A percentile compares a stretch with the other conserved stretches of the same genome.
phyloP scores from a whole-genome alignment of 2,113 vertebrate species.

The Myotis davidii region DNA sequence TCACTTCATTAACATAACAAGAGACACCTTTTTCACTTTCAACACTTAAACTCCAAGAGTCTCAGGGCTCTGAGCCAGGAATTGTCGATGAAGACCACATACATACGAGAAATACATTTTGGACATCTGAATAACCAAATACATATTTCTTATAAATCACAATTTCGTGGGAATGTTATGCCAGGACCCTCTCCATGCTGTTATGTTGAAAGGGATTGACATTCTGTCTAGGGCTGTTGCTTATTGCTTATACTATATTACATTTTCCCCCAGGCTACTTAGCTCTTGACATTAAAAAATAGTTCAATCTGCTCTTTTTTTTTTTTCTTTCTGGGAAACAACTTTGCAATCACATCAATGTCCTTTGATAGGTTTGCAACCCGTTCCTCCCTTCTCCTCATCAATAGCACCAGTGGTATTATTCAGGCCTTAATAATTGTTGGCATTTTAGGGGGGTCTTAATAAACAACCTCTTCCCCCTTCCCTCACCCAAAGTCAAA shows the following conservation, averaged over 20 bases:
- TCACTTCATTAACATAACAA: not conserved
- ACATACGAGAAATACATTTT: not conserved
- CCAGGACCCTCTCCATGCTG: not conserved
- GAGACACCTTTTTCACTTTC: too few species aligned
- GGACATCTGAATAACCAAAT: not conserved
- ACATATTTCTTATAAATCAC: not conserved
- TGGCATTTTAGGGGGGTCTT: not conserved
- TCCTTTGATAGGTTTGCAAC: not conserved
- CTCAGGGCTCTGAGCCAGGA: not conserved
- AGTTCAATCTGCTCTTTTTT: constrained; percentile 39
- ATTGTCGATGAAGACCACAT: not conserved
- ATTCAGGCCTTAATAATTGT: not conserved
- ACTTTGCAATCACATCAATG: not conserved
- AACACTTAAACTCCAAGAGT: not conserved
- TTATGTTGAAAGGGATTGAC: not conserved
- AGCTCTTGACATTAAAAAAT: constrained; percentile 37
- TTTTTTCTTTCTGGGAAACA: constrained; percentile 52
- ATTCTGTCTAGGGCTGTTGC: not conserved
- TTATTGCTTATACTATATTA: not conserved
- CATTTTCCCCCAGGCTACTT: not conserved
- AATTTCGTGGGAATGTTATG: too few species aligned
- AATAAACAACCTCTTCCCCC: not conserved
- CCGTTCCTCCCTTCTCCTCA: not conserved
- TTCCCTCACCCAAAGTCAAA: not conserved
- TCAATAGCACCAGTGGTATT: not conserved